These are phyloP conservation scores for Bombycilla garrulus DNA, from an alignment of 2,113 vertebrate genomes.

Conservation along the genomic window DNA sequence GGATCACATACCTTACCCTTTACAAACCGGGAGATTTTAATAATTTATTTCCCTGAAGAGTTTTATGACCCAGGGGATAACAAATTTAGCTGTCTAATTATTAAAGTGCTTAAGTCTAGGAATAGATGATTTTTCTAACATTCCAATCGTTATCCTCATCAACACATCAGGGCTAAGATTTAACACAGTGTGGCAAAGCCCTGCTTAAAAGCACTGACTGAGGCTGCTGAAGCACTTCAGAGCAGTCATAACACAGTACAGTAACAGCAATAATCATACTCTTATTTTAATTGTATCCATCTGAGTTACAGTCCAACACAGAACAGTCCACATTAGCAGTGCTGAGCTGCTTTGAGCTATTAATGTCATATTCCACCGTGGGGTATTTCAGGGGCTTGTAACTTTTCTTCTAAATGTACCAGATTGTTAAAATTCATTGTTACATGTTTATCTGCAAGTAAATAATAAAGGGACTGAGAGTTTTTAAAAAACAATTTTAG, in stretches of 20 bases:
- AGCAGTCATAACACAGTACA: not conserved
- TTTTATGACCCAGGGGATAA: not conserved
- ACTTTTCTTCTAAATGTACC: slow-evolving; percentile 30
- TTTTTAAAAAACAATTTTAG: slow-evolving; percentile 18
- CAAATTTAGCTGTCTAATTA: slow-evolving; percentile 46
- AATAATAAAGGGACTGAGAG: slow-evolving; percentile 21
- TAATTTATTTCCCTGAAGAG: slow-evolving; percentile 28
- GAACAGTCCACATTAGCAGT: not conserved
- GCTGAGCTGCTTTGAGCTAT: not conserved
- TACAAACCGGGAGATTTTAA: not conserved
- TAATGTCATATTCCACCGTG: not conserved
- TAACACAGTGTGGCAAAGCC: not conserved
- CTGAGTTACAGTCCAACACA: not conserved
- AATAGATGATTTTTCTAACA: slow-evolving; percentile 41
- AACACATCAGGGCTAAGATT: slow-evolving; percentile 11
- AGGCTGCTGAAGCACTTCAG: not conserved
- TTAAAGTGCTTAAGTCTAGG: not conserved
- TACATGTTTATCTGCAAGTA: slow-evolving; percentile 38
- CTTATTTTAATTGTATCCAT: slow-evolving; percentile 53
- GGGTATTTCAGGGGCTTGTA: not conserved
- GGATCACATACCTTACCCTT: not conserved
- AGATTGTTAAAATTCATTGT: slow-evolving; percentile 39
- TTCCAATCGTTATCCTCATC: not conserved
- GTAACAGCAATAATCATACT: slow-evolving; percentile 5
- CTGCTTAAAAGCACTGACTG: not conserved